Evolutionary conservation across 2,113 vertebrate genomes (phyloP).

Genomic region (Spilogale gracilis): DNA sequence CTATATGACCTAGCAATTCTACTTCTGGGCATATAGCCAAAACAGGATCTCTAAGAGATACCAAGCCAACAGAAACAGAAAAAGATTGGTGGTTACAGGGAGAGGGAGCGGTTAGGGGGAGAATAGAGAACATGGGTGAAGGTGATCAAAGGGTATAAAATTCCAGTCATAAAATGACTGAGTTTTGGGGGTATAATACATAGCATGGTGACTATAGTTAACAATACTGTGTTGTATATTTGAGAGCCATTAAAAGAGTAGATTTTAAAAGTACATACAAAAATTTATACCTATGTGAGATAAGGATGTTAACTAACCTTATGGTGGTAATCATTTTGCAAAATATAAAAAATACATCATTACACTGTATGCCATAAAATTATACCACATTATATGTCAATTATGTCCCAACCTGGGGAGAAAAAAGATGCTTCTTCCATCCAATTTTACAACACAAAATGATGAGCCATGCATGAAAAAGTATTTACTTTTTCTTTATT

Average conservation of each 20-base stretch:
- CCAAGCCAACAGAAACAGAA: background rate
- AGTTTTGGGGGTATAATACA: background rate
- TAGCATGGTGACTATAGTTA: background rate
- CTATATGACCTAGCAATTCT: background rate
- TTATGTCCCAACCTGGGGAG: background rate
- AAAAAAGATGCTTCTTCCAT: background rate
- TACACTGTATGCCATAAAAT: background rate
- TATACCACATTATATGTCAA: background rate
- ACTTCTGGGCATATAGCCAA: background rate
- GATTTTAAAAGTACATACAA: background rate
- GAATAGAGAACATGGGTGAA: background rate
- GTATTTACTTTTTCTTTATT: background rate
- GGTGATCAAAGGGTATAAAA: background rate
- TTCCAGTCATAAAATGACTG: background rate
- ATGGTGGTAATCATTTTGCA: background rate
- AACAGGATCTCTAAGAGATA: background rate
- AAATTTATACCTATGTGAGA: background rate
- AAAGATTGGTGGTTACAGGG: background rate
- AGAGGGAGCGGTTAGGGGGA: rapidly evolving
- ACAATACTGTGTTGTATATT: background rate
- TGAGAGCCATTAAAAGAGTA: background rate
- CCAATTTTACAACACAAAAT: background rate
- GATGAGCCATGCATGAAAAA: background rate
- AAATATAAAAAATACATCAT: background rate
- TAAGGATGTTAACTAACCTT: background rate